Conservation (phyloP, 2,888 invertebrate species). For the Rhodophaea formosa region DNA sequence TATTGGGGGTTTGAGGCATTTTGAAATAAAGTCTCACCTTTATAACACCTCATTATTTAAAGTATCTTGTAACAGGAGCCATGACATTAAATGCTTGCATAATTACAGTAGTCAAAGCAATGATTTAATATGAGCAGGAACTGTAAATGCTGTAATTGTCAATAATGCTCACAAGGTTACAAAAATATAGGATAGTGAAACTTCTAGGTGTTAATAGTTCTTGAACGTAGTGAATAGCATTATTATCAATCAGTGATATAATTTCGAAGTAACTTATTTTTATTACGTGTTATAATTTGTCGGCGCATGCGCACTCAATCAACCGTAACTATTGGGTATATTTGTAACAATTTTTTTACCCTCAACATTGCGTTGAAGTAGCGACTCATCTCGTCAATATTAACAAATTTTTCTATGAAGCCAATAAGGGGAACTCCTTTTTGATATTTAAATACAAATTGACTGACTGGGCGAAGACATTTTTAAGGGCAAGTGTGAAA, state of each 20-base stretch:
- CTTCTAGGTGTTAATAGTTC: constrained; percentile 2
- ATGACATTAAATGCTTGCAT: not conserved
- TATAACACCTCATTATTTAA: no score
- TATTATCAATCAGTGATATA: not conserved
- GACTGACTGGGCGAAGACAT: no score
- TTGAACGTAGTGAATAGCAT: not conserved
- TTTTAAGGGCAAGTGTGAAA: no score
- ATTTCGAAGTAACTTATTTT: not conserved
- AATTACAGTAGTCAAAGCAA: constrained; percentile 9
- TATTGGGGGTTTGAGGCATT: no score
- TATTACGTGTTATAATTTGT: constrained; percentile 1
- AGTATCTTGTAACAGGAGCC: not conserved
- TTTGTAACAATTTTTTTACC: no score
- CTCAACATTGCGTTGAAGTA: no score
- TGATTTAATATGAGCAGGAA: constrained; percentile 5
- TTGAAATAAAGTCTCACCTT: no score
- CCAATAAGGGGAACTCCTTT: no score
- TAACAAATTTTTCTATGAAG: no score
- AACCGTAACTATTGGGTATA: not conserved
- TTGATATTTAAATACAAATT: no score
- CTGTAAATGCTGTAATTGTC: not conserved
- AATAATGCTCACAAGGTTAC: constrained; percentile 6
- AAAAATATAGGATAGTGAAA: not conserved
- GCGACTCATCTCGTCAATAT: no score
- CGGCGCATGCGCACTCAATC: not conserved